These are phyloP conservation scores for Acanthurus tractus DNA, from an alignment of 2,797 vertebrate species.

Conservation along the genomic window DNA sequence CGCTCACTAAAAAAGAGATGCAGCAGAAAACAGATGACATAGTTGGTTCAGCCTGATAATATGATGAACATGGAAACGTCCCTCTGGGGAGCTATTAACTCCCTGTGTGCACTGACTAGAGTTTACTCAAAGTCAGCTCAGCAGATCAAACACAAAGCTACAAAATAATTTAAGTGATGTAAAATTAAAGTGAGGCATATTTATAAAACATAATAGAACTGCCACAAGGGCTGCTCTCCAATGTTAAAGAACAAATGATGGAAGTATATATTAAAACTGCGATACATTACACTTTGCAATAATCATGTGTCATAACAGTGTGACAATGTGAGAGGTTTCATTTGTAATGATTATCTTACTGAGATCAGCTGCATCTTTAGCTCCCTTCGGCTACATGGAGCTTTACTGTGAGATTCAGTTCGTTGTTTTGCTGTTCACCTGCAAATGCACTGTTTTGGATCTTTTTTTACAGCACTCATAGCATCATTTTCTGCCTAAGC, in stretches of 20 bases:
- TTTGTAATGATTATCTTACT: not conserved
- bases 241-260: not conserved
- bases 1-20: conserved; percentile 7
- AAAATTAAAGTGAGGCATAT: conserved; percentile 6
- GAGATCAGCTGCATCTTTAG: not conserved
- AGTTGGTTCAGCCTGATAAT: conserved; percentile 36
- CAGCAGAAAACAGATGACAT: conserved; percentile 33
- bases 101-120: conserved; percentile 31
- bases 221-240: not conserved
- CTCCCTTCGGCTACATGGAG: not conserved
- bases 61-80: conserved; percentile 58
- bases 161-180: conserved; percentile 12
- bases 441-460: not conserved
- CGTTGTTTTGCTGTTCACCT: not conserved
- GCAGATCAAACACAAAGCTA: conserved; percentile 40
- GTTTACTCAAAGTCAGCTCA: conserved; percentile 33
- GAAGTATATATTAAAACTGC: not conserved
- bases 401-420: not conserved
- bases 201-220: conserved; percentile 27
- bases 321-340: not conserved
- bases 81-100: conserved; percentile 55
- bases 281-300: no score
- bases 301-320: not conserved
- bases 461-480: no score
- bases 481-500: no score